Evolutionary conservation across 2,113 vertebrate species (phyloP).

Genomic region (Platysteira castanea): DNA sequence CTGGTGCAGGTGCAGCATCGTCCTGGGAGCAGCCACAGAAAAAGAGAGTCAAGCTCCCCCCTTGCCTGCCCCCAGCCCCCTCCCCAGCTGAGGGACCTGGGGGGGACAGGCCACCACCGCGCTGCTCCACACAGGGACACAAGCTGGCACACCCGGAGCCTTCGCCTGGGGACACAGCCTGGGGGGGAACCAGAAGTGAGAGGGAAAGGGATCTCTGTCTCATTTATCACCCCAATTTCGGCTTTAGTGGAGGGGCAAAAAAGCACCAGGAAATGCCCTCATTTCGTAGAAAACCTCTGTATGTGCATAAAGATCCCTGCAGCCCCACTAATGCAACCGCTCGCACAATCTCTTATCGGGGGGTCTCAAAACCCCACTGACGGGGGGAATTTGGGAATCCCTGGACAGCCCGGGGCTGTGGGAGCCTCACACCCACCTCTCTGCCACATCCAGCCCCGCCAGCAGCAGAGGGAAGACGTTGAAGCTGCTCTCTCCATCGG

Average conservation of each 20-base stretch:
- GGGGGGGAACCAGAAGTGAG: neutral
- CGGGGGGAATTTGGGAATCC: neutral
- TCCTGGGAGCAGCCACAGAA: conserved; percentile 69
- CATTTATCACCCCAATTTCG: neutral
- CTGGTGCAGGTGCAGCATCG: conserved; percentile 86
- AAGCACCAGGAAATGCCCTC: neutral
- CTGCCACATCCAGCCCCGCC: conserved; percentile 81
- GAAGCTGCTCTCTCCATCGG: conserved; percentile 83
- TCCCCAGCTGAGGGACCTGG: fast-evolving
- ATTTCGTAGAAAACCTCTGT: fast-evolving
- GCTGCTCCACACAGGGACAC: fast-evolving
- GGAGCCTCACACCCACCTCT: conserved; percentile 71
- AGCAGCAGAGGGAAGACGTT: conserved; percentile 90
- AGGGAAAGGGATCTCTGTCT: neutral
- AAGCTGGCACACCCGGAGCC: neutral
- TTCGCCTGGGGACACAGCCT: neutral
- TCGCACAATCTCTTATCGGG: neutral
- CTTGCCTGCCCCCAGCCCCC: neutral
- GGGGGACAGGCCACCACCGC: fast-evolving
- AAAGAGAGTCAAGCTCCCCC: neutral
- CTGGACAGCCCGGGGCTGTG: fast-evolving
- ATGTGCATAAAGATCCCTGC: neutral
- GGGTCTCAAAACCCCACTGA: fast-evolving
- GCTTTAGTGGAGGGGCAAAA: neutral
- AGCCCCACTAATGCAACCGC: fast-evolving